Percentiles rank a stretch among this genome's conserved stretches.
Evolutionary conservation across 1,140 invertebrate genomes (phyloP).

Genomic region (Aphidius gifuensis): DNA sequence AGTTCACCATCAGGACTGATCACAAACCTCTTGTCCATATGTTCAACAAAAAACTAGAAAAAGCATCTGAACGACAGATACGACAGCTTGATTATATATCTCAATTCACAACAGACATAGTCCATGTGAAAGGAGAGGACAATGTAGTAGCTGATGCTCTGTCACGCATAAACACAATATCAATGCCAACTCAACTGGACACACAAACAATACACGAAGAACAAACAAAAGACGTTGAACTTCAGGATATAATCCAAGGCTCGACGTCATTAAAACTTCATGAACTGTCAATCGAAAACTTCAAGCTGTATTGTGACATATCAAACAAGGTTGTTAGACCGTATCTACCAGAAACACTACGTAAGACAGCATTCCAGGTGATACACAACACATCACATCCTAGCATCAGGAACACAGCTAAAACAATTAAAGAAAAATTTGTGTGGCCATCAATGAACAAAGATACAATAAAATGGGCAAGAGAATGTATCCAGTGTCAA

Average conservation of each 20-base stretch:
- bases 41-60: no score
- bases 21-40: no score
- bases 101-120: constrained; percentile 35
- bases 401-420: constrained; percentile 24
- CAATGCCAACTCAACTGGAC: constrained; percentile 24
- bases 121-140: constrained; percentile 30
- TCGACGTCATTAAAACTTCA: constrained; percentile 17
- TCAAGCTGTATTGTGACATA: constrained; percentile 21
- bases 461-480: constrained; percentile 26
- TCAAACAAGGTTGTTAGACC: constrained; percentile 27
- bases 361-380: constrained; percentile 19
- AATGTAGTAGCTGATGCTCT: constrained; percentile 39
- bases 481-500: constrained; percentile 34
- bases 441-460: constrained; percentile 34
- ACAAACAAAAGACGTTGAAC: constrained; percentile 28
- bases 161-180: constrained; percentile 28
- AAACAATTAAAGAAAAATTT: constrained; percentile 29
- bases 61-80: constrained; percentile 21
- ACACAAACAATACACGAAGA: no score
- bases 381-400: constrained; percentile 32
- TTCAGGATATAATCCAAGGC: constrained; percentile 21
- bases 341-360: constrained; percentile 27
- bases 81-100: constrained; percentile 33
- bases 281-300: constrained; percentile 20
- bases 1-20: no score